Evolutionary conservation across 1,140 invertebrate genomes (phyloP), one percentile per base, ranked within the genome.

Genomic region (Drosophila eugracilis): DNA sequence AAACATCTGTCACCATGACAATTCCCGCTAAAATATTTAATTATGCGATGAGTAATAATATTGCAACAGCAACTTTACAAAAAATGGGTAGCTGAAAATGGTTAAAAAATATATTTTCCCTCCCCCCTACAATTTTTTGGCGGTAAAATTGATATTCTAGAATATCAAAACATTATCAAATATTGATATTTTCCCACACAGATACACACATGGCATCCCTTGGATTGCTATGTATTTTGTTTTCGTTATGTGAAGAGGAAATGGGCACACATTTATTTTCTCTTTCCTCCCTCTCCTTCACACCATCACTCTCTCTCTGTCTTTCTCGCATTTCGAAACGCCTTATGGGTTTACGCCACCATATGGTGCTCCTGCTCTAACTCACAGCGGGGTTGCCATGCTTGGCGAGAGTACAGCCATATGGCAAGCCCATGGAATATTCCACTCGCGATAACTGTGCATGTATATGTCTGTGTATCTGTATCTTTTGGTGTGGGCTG

Each of bases 361-460:
- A 37, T 36, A 17, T 47, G 53, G 62, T 44, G 15, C n/a, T 53
- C 58, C 53, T 47, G 32, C 59, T 79, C 59, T 75, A 63, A 63
- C 74, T 4, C 54, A 74, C 21, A 63, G 55, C 55, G 76, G 75
- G 48, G 78, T 83, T 83, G 78, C 79, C 78, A 78, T 65, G 60
- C 32, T 60, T 63, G 32, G 34, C 44, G 30, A 62, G 39, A 69
- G 58, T 75, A 59, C 32, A 48, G 66, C 62, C 62, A 78, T 63
- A 75, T 70, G 72, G 65, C 76, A 84, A 80, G 76, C 22, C 60
- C 55, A 17, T 79, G 79, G 80, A 84, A 84, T 84, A 84, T 84
- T 84, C 80, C 80, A 84, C 73, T 86, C 52, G 36, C 37, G 63
- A 66, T 53, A 65, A 67, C 26, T 41, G 19, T 10, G 21, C 14